These are phyloP conservation scores for Standfussiana lucernea DNA, from an alignment of 2,888 invertebrate genomes.

Conservation along the genomic window DNA sequence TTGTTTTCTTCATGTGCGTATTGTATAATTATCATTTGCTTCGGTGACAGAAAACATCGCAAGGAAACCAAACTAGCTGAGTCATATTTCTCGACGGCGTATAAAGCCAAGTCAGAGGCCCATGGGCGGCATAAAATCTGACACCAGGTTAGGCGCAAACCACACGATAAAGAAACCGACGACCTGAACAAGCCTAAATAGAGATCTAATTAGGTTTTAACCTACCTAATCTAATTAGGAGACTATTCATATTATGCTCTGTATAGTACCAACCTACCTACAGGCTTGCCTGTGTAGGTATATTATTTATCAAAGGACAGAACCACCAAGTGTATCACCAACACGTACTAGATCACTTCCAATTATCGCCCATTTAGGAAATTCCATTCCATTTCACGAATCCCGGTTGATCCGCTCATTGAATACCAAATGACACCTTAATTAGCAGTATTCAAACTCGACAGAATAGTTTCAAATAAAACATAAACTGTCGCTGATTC, in stretches of 20 bases:
- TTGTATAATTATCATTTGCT: too few relatives aligned
- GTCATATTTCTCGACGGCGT: too few relatives aligned
- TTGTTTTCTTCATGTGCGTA: too few relatives aligned
- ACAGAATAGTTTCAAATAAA: slow-evolving; percentile 39
- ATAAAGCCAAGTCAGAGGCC: too few relatives aligned
- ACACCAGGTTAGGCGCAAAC: too few relatives aligned
- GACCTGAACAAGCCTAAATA: too few relatives aligned
- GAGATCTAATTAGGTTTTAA: too few relatives aligned
- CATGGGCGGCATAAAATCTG: too few relatives aligned
- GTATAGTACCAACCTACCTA: neutral
- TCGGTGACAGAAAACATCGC: too few relatives aligned
- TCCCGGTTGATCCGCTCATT: slow-evolving; percentile 11
- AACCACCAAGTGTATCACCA: neutral
- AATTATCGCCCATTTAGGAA: neutral
- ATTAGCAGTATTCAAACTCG: slow-evolving; percentile 47
- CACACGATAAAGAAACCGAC: too few relatives aligned
- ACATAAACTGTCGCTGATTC: slow-evolving; percentile 11
- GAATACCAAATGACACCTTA: slow-evolving; percentile 41
- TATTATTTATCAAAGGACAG: neutral
- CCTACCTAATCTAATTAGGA: neutral
- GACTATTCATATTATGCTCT: neutral
- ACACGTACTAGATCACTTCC: neutral
- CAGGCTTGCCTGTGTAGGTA: neutral
- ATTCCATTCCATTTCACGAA: slow-evolving; percentile 12
- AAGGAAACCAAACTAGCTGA: too few relatives aligned